phyloP scores from a whole-genome alignment of 2,113 vertebrate species.

The Chaetodon auriga region DNA sequence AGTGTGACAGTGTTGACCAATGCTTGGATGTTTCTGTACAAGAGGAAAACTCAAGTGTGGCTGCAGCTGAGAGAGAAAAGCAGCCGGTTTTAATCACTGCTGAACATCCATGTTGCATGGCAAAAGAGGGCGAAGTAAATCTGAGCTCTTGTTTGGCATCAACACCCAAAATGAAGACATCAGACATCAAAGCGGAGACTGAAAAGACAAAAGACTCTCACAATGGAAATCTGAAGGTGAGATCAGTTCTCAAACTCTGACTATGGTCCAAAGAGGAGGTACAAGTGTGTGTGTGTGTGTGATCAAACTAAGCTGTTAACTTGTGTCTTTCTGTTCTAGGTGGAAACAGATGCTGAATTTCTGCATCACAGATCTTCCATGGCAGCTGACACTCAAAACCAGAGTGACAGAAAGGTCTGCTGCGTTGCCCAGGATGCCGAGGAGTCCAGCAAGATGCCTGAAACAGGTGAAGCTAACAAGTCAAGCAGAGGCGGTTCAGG shows the following conservation, averaged over 20 bases:
- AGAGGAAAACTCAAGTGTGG: neutral
- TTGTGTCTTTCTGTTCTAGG: slow-evolving; percentile 16
- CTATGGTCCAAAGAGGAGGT: neutral
- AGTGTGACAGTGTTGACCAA: neutral
- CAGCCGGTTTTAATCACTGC: neutral
- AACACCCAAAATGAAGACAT: neutral
- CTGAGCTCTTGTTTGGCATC: neutral
- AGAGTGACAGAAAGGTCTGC: neutral
- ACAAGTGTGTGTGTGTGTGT: neutral
- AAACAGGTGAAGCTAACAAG: neutral
- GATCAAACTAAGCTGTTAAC: neutral
- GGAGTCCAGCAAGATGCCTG: neutral
- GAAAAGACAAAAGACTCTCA: neutral
- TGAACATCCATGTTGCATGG: neutral
- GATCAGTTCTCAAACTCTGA: neutral
- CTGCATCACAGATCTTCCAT: neutral
- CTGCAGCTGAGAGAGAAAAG: neutral
- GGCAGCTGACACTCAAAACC: neutral
- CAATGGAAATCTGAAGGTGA: slow-evolving; percentile 35
- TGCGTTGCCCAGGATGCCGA: neutral
- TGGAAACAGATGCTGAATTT: slow-evolving; percentile 26
- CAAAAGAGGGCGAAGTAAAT: neutral
- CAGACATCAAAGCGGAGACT: slow-evolving; percentile 6
- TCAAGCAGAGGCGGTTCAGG: neutral
- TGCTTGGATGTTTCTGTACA: neutral